Base-by-base conservation (phyloP, 1,140 invertebrate species). In the Polypedilum pembai region DNA sequence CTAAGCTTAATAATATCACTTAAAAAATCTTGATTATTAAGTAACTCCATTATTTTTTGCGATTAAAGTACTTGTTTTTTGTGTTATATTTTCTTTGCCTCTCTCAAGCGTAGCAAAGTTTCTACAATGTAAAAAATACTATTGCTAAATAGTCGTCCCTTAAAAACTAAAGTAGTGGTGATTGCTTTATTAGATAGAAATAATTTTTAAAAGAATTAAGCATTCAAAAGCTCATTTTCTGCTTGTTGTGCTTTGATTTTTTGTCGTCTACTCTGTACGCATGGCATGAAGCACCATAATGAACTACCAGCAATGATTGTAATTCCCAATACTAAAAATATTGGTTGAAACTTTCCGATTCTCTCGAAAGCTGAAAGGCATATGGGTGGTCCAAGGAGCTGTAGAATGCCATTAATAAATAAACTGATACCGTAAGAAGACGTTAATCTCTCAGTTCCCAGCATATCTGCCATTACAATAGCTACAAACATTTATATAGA, bases 351-450 rank as follows among this genome's bases (percentile, higher is more conserved):
- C 10, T 86, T 87, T 0, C 85, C 79, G 1, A 89, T 86, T 12
- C 83, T 82, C 73, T 91, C 87, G 75, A 84, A 89, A 82, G 90
- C 86, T 1, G 86, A 74, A 1, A 91, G 91, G 78, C 91, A 93
- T 40, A 93, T 84, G 0, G 92, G 92, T 0, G 92, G 92, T 0
- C 92, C 92, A 5, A 91, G 81, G 18, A 94, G 79, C 79, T 94
- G 92, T 18, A 94, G 80, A 41, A 94, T 85, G 0, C 92, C 92
- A 79, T 93, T 94, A 7, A 93, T 86, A 78, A 94, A 94, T 4
- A 94, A 82, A 75, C 91, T 92, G 33, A 94, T 92, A 5, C 92
- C 92, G 77, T 93, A 94, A 0, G 92, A 92, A 0, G 91, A 92
- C 74, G 91, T 92, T 2, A 94, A 79, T n/a, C 90, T 84, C 77